These are phyloP conservation scores for Drosophila varians DNA, from an alignment of 1,140 invertebrate genomes.

Conservation along the genomic window DNA sequence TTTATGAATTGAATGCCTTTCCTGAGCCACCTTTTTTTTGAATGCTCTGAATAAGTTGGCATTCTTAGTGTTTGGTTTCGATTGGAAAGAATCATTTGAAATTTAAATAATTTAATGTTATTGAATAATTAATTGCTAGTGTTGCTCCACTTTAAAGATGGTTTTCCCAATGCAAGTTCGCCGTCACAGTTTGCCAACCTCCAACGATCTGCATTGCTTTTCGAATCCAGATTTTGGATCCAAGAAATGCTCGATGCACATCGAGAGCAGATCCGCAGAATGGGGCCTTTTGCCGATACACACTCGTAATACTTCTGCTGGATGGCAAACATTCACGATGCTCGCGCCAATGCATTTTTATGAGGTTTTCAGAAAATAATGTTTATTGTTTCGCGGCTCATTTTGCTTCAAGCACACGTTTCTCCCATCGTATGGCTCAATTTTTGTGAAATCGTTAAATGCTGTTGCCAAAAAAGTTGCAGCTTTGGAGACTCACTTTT, in stretches of 20 bases:
- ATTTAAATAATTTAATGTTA: too few species aligned
- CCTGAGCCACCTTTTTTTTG: conserved; percentile 4
- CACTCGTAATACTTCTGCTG: conserved; percentile 20
- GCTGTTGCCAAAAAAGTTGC: background rate
- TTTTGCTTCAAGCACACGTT: conserved; percentile 51
- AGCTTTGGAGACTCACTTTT: background rate
- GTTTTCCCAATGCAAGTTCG: background rate
- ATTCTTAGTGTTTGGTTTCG: background rate
- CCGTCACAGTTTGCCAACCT: conserved; percentile 13
- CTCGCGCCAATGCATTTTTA: background rate
- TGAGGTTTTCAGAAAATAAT: conserved; percentile 9
- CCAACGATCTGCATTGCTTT: conserved; percentile 29
- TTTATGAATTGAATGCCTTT: conserved; percentile 10
- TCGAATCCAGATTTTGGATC: conserved; percentile 1
- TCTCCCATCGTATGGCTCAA: conserved; percentile 33
- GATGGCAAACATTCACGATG: conserved; percentile 5
- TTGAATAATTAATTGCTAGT: background rate
- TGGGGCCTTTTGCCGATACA: conserved; percentile 57
- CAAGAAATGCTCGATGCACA: conserved; percentile 41
- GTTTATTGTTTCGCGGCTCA: conserved; percentile 38
- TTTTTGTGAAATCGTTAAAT: conserved; percentile 25
- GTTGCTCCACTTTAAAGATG: too few species aligned
- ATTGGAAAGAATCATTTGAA: too few species aligned
- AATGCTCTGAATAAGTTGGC: conserved; percentile 3
- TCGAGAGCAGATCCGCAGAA: conserved; percentile 50